phyloP scores from a whole-genome alignment of 2,113 vertebrate genomes.

The Podarcis muralis region DNA sequence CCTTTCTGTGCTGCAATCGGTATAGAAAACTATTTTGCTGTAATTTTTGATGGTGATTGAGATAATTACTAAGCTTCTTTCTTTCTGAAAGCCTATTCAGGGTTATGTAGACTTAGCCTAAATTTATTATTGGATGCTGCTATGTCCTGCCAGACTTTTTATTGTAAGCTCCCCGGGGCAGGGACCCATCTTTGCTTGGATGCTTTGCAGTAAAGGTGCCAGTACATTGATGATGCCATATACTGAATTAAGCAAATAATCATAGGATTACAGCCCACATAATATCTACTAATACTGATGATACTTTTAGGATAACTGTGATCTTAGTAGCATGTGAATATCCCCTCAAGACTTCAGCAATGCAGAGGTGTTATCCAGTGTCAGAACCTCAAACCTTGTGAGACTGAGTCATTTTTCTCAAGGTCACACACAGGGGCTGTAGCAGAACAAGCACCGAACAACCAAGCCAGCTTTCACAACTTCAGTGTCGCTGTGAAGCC shows the following conservation, averaged over 20 bases:
- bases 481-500: neutral
- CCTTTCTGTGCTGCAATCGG: neutral
- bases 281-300: neutral
- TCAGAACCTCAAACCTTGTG: neutral
- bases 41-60: neutral
- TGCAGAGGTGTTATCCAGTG: neutral
- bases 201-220: neutral
- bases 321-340: neutral
- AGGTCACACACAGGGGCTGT: neutral
- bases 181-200: neutral
- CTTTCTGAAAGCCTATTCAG: neutral
- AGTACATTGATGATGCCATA: neutral
- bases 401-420: neutral
- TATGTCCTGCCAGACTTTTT: neutral
- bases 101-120: neutral
- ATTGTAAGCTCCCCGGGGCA: neutral
- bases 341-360: rapidly evolving
- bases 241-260: neutral
- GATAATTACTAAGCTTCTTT: neutral
- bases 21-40: neutral
- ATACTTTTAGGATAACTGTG: neutral
- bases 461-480: neutral
- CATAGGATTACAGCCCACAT: neutral
- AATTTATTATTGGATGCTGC: neutral
- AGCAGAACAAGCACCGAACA: neutral